phyloP scores from a whole-genome alignment of 37 sponge, comb jelly and placozoan genomes.

The Haliclona indistincta region DNA sequence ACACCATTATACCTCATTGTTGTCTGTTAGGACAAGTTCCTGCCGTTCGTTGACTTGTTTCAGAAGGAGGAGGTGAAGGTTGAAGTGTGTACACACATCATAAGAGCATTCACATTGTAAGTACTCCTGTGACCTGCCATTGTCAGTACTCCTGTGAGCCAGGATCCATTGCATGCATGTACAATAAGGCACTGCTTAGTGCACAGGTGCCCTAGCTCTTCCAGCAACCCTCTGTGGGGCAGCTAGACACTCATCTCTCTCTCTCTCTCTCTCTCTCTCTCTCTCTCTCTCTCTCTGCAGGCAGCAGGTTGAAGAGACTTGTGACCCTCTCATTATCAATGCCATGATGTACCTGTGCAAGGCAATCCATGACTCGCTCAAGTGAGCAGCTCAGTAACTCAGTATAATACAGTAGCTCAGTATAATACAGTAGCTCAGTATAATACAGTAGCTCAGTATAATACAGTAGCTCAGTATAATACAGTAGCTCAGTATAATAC shows the following conservation, averaged over 20 bases:
- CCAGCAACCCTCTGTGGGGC: no score
- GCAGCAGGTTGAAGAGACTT: conserved; percentile 61
- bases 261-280: no score
- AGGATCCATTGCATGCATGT: no score
- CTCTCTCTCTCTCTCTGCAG: conserved; percentile 25
- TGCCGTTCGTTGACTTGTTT: conserved; percentile 93
- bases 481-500: no score
- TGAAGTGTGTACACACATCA: conserved; percentile 83
- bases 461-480: no score
- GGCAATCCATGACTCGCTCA: conserved; percentile 89
- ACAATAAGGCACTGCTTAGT: no score
- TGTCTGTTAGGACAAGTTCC: conserved; percentile 82
- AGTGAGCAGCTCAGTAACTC: conserved; percentile 53
- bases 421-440: neutral
- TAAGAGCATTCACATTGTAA: conserved; percentile 63
- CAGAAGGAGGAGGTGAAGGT: conserved; percentile 96
- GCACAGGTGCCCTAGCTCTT: no score
- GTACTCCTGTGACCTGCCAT: no score
- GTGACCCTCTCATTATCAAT: conserved; percentile 90
- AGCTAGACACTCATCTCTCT: no score
- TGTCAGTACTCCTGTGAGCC: no score
- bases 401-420: neutral
- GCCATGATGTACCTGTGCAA: conserved; percentile 91
- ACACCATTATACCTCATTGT: neutral
- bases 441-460: no score